Evolutionary conservation across 2,113 vertebrate species (phyloP).

Genomic region (Fulmarus glacialis): DNA sequence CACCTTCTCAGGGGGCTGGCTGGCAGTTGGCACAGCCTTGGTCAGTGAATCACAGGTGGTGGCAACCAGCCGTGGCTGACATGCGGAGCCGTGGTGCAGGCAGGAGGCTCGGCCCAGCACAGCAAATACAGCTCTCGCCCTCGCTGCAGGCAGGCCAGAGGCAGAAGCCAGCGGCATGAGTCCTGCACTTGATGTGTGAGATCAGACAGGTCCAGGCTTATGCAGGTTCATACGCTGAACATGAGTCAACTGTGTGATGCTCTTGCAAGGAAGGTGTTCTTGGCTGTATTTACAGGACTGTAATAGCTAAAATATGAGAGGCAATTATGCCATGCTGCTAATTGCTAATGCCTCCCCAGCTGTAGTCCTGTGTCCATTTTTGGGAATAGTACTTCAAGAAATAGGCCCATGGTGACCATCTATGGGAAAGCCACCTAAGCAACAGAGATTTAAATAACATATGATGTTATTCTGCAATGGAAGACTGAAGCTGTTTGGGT

Average conservation of each 20-base stretch:
- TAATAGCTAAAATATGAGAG: conserved; percentile 28
- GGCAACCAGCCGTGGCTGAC: neutral
- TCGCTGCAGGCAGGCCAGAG: neutral
- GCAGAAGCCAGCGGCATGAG: neutral
- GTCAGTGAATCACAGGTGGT: neutral
- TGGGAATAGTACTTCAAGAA: neutral
- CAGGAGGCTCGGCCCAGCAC: neutral
- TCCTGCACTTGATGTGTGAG: neutral
- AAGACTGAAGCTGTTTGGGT: neutral
- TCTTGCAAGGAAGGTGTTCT: neutral
- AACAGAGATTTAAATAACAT: neutral
- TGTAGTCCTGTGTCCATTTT: neutral
- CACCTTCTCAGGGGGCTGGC: rapidly evolving
- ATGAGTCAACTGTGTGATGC: neutral
- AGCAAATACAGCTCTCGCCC: rapidly evolving
- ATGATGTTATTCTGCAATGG: neutral
- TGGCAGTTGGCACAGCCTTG: neutral
- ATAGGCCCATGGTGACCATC: neutral
- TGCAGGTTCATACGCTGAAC: neutral
- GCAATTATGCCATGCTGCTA: neutral
- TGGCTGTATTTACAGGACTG: neutral
- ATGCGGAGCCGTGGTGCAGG: rapidly evolving
- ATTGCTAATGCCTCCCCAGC: neutral
- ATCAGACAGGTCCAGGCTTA: neutral
- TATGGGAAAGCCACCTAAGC: neutral